Percentiles rank a stretch among this genome's conserved stretches.
These are phyloP conservation scores for Cepaea hortensis DNA, from an alignment of 2,888 invertebrate species.

Conservation along the genomic window DNA sequence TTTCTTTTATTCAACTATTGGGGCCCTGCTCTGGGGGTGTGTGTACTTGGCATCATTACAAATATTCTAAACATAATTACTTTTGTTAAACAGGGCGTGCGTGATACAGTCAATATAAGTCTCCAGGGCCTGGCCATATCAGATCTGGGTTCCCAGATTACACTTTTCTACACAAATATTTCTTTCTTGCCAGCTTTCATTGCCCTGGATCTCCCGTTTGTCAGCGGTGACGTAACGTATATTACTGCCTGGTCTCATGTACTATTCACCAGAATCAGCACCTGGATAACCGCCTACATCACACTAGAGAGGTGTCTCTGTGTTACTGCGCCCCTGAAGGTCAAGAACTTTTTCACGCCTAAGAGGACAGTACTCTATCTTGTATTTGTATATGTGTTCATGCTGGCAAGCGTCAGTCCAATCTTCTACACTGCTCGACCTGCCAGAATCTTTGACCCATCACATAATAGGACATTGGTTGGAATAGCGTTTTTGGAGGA, in stretches of 20 bases:
- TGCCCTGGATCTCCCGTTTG: background rate
- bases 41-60: background rate
- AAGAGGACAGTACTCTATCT: background rate
- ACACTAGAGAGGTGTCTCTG: constrained; percentile 26
- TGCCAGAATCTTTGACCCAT: background rate
- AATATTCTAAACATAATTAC: constrained; percentile 28
- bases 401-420: background rate
- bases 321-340: constrained; percentile 12
- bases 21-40: background rate
- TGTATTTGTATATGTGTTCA: background rate
- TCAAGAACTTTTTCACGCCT: background rate
- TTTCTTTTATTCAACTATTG: constrained; percentile 4
- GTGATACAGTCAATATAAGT: constrained; percentile 13
- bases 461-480: background rate
- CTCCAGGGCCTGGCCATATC: constrained; percentile 21
- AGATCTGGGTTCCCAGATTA: background rate
- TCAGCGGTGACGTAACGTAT: background rate
- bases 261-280: constrained; percentile 12
- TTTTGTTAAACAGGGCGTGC: constrained; percentile 9
- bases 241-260: constrained; percentile 5
- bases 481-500: background rate
- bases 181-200: background rate
- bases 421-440: background rate
- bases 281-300: constrained; percentile 18
- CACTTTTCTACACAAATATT: background rate